Conservation (phyloP, 2,113 vertebrate genomes). For the Merops nubicus region DNA sequence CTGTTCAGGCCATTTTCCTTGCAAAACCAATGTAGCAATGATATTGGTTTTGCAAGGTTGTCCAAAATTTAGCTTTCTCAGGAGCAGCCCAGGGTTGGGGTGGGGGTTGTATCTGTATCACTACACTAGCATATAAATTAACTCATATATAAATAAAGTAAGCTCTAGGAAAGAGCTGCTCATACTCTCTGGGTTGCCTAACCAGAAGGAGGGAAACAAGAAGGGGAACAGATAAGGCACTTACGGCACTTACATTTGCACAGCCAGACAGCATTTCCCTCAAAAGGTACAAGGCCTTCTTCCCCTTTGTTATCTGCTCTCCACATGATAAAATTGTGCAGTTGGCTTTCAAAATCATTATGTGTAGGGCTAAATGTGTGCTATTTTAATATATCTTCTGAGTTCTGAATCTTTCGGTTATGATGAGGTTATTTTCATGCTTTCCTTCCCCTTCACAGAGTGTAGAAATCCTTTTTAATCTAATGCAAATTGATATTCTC, state of each 20-base stretch:
- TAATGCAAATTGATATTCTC: background rate
- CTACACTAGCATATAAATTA: background rate
- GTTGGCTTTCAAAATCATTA: background rate
- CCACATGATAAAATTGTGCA: background rate
- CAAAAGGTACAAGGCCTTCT: background rate
- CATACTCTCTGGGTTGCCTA: background rate
- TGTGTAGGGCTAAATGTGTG: background rate
- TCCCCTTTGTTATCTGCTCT: background rate
- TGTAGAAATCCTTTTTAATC: background rate
- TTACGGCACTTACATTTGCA: background rate
- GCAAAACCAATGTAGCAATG: no score
- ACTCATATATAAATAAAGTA: background rate
- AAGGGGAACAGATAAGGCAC: background rate
- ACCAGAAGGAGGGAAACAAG: background rate
- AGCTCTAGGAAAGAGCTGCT: background rate
- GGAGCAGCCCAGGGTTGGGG: no score
- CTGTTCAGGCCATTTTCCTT: no score
- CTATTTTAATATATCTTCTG: background rate
- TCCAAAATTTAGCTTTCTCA: no score
- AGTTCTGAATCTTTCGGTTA: background rate
- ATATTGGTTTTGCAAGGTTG: no score
- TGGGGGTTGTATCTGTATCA: no score
- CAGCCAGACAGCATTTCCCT: background rate
- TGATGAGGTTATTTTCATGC: background rate
- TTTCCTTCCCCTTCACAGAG: background rate